Evolutionary conservation across 2,797 vertebrate genomes (phyloP), one percentile per base, ranked within the genome.

Genomic region (Microhierax caerulescens): DNA sequence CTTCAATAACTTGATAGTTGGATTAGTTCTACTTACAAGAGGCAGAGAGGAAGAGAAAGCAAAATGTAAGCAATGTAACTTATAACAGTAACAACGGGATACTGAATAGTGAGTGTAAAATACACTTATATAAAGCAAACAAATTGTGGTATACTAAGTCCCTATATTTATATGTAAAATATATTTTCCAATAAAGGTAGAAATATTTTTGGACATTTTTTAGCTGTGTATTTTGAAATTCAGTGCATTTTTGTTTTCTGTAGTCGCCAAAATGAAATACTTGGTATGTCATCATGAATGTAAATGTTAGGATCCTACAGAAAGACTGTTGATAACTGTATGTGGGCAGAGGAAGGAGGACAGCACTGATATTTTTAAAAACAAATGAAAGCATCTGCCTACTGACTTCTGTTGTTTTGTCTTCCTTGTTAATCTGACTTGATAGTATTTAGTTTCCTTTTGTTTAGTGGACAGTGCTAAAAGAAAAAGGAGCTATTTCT

Each of bases 1-100:
- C 98, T 99, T 99, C 97, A 99, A 99, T 98, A 99, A 99, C 96
- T 98, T 99, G 95, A 99, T 99, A 37, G 99, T 99, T 7, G 99
- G 99, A 72, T 98, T 99, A 91, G 99, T 99, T 85, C 98, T 99
- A 24, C 98, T 99, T 95, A 99, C 99, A 60, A 98, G 99, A 98
- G 99, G 99, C 90, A 98, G 97, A 41, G 99, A 99, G 98, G 99
- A 99, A 97, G 99, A 99, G 97, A 99, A 99, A 97, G 97, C 99
- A 89, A 99, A 99, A 98, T 99, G 99, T 99, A 98, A 98, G 99
- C 98, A 73, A 13, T 51, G n/a, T 13, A 41, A 60, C 51, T 63
- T 51, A 11, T 0, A 56, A 7, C 50, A 48, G 17, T 34, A 24
- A 14, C 45, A 54, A 7, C 11, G 45, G 28, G 68, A 5, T 9